These are phyloP conservation scores for Cygnus atratus DNA, from an alignment of 2,113 vertebrate genomes.

Conservation along the genomic window DNA sequence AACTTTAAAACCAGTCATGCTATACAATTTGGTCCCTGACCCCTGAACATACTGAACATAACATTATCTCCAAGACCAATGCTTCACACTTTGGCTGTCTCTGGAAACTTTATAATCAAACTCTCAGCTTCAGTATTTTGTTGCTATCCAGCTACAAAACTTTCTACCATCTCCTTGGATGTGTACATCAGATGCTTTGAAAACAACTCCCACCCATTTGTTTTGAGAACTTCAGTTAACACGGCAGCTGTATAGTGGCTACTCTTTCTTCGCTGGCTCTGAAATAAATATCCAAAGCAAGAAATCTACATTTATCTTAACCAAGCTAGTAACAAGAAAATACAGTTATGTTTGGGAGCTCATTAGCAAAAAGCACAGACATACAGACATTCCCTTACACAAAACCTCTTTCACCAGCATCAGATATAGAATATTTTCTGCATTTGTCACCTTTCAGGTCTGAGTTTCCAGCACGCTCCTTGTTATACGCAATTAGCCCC, in stretches of 20 bases:
- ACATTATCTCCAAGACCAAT: neutral
- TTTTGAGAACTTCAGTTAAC: neutral
- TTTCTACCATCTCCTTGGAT: neutral
- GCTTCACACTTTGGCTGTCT: neutral
- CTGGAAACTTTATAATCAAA: neutral
- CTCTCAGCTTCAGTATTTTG: neutral
- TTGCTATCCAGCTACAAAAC: neutral
- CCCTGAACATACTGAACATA: neutral
- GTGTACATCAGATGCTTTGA: neutral
- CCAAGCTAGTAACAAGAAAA: conserved; percentile 14
- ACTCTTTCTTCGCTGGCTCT: neutral
- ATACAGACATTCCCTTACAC: conserved; percentile 72
- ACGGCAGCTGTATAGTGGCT: neutral
- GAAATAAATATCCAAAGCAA: conserved; percentile 20
- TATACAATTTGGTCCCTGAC: neutral
- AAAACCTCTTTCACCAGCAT: conserved; percentile 78
- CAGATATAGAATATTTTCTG: conserved; percentile 76
- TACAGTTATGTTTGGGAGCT: conserved; percentile 23
- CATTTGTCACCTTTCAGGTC: conserved; percentile 79
- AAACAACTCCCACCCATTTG: neutral
- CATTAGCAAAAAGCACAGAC: conserved; percentile 76
- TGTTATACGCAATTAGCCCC: conserved; percentile 80
- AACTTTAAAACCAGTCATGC: neutral
- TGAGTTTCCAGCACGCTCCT: conserved; percentile 77
- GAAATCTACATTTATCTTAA: neutral